Base-by-base conservation (phyloP, 2,797 vertebrate genomes). In the Thripadectes ignobilis region DNA sequence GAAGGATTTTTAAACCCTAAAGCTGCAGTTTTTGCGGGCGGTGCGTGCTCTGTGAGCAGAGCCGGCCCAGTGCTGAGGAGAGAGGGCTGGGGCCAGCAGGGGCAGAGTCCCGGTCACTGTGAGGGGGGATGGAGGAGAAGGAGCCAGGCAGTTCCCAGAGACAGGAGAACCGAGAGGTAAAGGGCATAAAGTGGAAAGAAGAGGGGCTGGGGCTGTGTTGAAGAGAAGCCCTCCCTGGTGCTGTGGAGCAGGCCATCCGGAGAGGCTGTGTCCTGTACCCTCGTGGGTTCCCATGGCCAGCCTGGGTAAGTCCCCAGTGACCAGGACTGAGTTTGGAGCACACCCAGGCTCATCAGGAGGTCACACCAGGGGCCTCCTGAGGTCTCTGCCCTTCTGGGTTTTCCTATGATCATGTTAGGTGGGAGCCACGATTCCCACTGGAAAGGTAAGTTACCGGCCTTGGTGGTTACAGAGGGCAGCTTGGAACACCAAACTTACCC, bases 21-120 rank as follows among this genome's bases (percentile, higher is more conserved):
- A 8, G 1, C 10, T 26, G 2, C 27, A 11, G 0, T n/a, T 45
- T 45, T 20, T 12, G 2, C 27, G 12, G 2, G 30, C 5, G 6
- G 8, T 48, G 39, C 21, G 36, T 27, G 39, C 29, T 30, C 16
- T 52, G 51, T 30, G 51, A 29, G 27, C 51, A 5, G 19, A 34
- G 85, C 2, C 2, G 52, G 36, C 8, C 38, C 39, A 5, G 34
- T 21, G 26, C 59, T 63, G 32, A 65, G 65, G 49, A 9, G 23
- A 13, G 34, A 1, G 0, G 32, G 43, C 14, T 20, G 10, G 10
- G 51, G 29, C 10, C 27, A 2, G 14, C 58, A 3, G 39, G 11
- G 68, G 20, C 71, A 36, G 11, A 22, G 5, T 4, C 20, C 1
- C 1, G 5, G 68, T 11, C 17, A 10, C 29, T 14, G 12, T 9